Conservation (phyloP, 1,140 invertebrate species). For the Lasaia peninsularis region DNA sequence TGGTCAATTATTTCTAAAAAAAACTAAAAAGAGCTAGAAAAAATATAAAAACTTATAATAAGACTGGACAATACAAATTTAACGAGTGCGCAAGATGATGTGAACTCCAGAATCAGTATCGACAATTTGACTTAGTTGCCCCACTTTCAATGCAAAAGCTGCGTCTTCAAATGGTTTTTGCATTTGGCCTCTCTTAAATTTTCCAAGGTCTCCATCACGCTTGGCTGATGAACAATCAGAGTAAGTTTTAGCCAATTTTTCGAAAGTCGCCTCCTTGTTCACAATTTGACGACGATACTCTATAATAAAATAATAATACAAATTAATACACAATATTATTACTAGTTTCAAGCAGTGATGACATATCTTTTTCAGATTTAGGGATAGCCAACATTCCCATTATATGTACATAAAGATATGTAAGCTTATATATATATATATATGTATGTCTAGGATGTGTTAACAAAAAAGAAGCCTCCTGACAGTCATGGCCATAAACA, state of each 20-base stretch:
- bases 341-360: too few species aligned
- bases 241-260: conserved; percentile 90
- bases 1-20: background rate
- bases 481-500: too few species aligned
- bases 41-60: background rate
- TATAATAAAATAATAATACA: conserved; percentile 33
- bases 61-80: conserved; percentile 42
- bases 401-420: too few species aligned
- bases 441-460: too few species aligned
- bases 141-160: conserved; percentile 92
- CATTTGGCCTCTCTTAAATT: conserved; percentile 92
- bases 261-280: conserved; percentile 87
- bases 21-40: too few species aligned
- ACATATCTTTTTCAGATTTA: too few species aligned
- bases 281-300: conserved; percentile 90
- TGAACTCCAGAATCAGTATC: conserved; percentile 97
- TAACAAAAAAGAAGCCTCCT: too few species aligned
- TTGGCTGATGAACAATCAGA: conserved; percentile 98
- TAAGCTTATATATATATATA: too few species aligned
- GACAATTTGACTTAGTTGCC: conserved; percentile 92
- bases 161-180: conserved; percentile 98
- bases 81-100: conserved; percentile 93
- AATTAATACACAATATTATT: too few species aligned
- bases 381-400: too few species aligned
- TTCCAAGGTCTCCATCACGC: conserved; percentile 93